Conservation (phyloP, 2,888 invertebrate species). For the Lordiphosa andalusiaca region DNA sequence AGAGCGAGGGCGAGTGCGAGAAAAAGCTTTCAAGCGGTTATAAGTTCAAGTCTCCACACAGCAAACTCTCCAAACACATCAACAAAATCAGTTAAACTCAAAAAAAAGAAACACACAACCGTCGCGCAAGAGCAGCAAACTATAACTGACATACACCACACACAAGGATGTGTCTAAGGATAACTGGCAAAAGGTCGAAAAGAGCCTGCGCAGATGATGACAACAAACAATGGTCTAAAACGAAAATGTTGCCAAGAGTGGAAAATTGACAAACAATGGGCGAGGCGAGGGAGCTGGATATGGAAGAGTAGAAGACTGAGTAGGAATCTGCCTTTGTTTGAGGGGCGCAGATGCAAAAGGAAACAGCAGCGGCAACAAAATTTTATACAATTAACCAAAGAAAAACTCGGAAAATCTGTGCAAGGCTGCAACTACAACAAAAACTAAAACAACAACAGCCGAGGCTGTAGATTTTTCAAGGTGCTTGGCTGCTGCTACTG, state of each 20-base stretch:
- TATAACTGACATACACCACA: constrained; percentile 42
- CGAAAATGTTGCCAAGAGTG: constrained; percentile 55
- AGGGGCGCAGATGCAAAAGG: constrained; percentile 58
- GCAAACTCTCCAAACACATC: background rate
- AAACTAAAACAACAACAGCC: constrained; percentile 17
- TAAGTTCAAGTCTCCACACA: background rate
- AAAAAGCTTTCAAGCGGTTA: constrained; percentile 15
- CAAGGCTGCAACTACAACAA: constrained; percentile 50
- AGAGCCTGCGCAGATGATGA: constrained; percentile 57
- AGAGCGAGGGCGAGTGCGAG: background rate
- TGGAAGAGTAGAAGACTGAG: constrained; percentile 30
- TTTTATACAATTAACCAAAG: constrained; percentile 42
- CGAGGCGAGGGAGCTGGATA: constrained; percentile 23
- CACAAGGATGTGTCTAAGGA: constrained; percentile 18
- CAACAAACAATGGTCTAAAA: constrained; percentile 58
- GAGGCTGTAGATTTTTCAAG: constrained; percentile 52
- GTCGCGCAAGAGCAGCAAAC: constrained; percentile 50
- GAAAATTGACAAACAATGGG: constrained; percentile 66
- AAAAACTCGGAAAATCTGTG: constrained; percentile 56
- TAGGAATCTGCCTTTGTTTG: constrained; percentile 34
- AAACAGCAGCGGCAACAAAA: constrained; percentile 26
- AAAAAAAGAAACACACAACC: constrained; percentile 32
- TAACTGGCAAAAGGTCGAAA: constrained; percentile 18
- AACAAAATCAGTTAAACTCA: constrained; percentile 12
- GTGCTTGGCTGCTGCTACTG: constrained; percentile 34